These are phyloP conservation scores for Palaemon carinicauda DNA, from an alignment of 1,140 invertebrate species.

Conservation along the genomic window DNA sequence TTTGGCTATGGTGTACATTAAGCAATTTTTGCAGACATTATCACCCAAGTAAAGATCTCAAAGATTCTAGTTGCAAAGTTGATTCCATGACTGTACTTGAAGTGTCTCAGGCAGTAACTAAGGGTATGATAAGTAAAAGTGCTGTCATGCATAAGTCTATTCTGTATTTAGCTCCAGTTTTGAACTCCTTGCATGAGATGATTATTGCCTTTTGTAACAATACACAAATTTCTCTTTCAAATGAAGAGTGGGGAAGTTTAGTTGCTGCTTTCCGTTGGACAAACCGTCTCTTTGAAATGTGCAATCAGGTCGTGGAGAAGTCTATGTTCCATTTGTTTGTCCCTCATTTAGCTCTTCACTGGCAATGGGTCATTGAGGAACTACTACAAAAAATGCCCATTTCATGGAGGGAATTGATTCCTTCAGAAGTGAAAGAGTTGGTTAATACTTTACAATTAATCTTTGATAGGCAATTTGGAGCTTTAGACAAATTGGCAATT, in stretches of 20 bases:
- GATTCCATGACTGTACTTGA: constrained; percentile 46
- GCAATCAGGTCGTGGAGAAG: constrained; percentile 25
- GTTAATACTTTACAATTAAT: constrained; percentile 27
- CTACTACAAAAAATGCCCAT: constrained; percentile 53
- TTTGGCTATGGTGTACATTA: constrained; percentile 25
- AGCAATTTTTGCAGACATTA: not conserved
- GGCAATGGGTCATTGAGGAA: constrained; percentile 54
- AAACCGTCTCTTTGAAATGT: constrained; percentile 31
- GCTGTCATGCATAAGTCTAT: constrained; percentile 27
- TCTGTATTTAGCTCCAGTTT: constrained; percentile 12
- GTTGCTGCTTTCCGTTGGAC: constrained; percentile 31
- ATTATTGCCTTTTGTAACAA: constrained; percentile 8
- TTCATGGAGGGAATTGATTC: constrained; percentile 30
- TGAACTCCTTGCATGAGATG: constrained; percentile 6
- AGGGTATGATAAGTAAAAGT: constrained; percentile 26
- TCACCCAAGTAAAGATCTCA: not conserved
- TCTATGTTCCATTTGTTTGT: constrained; percentile 49
- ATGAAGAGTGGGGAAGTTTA: constrained; percentile 17
- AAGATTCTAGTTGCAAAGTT: not conserved
- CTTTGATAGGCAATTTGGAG: constrained; percentile 40
- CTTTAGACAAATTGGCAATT: constrained; percentile 43
- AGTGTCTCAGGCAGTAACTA: constrained; percentile 36
- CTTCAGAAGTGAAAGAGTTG: constrained; percentile 27
- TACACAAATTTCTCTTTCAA: constrained; percentile 1
- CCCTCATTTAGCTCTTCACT: constrained; percentile 55